These are phyloP conservation scores for Carassius gibelio DNA, from an alignment of 2,113 vertebrate species.

Conservation along the genomic window DNA sequence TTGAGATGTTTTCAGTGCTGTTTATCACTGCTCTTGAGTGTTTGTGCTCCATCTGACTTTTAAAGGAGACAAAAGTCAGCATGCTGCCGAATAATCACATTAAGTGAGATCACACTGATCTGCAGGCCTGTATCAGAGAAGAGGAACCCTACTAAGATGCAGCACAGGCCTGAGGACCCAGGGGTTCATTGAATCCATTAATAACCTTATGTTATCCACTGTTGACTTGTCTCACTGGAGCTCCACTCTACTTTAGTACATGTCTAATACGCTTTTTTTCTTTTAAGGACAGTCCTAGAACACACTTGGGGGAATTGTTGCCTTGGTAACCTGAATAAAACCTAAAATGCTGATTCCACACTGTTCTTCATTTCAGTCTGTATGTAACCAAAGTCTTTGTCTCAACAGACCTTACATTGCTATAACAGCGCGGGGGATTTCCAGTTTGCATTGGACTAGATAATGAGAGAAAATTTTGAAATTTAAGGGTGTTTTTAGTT, in stretches of 20 bases:
- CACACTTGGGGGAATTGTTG: background rate
- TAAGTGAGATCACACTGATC: conserved; percentile 26
- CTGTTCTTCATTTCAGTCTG: background rate
- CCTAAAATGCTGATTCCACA: conserved; percentile 12
- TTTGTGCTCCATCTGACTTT: background rate
- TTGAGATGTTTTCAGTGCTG: background rate
- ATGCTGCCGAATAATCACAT: conserved; percentile 8
- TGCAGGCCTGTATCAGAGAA: conserved; percentile 3
- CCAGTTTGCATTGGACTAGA: no score
- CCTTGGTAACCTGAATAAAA: conserved; percentile 3
- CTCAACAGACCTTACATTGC: background rate
- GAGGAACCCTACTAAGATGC: background rate
- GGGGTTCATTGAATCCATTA: conserved; percentile 11
- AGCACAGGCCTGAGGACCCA: conserved; percentile 15
- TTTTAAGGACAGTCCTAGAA: background rate
- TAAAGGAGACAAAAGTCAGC: conserved; percentile 17
- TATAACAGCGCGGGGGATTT: no score
- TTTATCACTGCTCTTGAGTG: background rate
- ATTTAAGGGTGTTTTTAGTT: no score
- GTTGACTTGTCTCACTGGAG: background rate
- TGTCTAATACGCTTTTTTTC: background rate
- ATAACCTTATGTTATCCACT: conserved; percentile 2
- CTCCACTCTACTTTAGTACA: background rate
- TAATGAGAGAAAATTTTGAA: no score
- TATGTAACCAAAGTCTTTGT: background rate